Evolutionary conservation across 2,888 invertebrate genomes (phyloP), one percentile per base, ranked within the genome.

Genomic region (Tipula unca): DNA sequence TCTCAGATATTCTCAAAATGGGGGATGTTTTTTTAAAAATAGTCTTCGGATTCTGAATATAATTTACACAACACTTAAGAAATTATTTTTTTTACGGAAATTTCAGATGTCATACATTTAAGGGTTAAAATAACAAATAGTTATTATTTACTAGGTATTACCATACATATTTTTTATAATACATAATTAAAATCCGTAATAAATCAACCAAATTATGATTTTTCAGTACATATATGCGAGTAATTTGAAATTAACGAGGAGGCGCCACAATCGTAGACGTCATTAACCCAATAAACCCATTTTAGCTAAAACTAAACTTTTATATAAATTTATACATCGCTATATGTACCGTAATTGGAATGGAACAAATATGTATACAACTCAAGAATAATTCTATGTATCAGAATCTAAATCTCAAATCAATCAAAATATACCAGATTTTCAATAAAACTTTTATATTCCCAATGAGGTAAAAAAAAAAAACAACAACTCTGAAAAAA

Each of bases 381-480:
- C 6, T 3, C 69, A 69, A 25, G 69, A 69, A 25, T 25, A 69
- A 69, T 69, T 20, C 1, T 25, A 69, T 25, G 69, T 69, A 69
- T 69, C 25, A 69, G 25, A 69, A 10, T 69, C 25, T 20, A 69
- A 69, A 69, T 69, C 69, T 69, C 69, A 69, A 69, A 69, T 69
- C 69, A 69, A 69, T 69, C 69, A 69, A 69, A 69, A 69, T 10
- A 69, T 69, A 69, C 69, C 69, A 69, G 69, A 69, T 69, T 69
- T 69, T 25, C 69, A 69, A 69, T 69, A 69, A 69, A 69, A 69
- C 69, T 69, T 69, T 8, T 69, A 69, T 69, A 69, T 69, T 69
- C 69, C 69, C 69, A 69, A 69, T 25, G 69, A 69, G 69, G 69
- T 69, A 69, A 25, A 69, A 25, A 69, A 25, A 17, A 25, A 69